Evolutionary conservation across 2,113 vertebrate genomes (phyloP).

Genomic region (Corythaeola cristata): DNA sequence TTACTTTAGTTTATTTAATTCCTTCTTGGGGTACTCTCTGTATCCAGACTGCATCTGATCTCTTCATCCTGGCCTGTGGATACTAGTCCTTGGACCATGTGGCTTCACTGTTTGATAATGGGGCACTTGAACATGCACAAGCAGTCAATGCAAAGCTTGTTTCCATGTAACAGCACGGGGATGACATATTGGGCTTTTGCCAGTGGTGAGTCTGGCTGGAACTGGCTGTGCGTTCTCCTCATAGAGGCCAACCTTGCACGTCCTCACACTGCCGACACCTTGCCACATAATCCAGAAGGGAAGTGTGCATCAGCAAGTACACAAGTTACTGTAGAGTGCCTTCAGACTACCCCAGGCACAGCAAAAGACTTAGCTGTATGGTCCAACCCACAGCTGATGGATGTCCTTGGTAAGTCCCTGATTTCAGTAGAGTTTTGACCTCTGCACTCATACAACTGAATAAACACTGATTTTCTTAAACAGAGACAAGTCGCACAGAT

Average conservation of each 20-base stretch:
- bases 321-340: not conserved
- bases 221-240: not conserved
- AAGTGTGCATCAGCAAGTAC: not conserved
- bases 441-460: not conserved
- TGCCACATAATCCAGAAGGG: not conserved
- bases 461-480: not conserved
- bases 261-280: rapidly evolving
- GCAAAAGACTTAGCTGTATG: rapidly evolving
- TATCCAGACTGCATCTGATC: not conserved
- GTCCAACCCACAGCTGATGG: not conserved
- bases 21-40: not conserved
- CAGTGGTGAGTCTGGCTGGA: rapidly evolving
- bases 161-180: not conserved
- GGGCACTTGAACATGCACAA: rapidly evolving
- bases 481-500: not conserved
- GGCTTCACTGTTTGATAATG: not conserved
- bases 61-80: not conserved
- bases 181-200: not conserved
- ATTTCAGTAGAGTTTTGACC: not conserved
- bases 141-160: not conserved
- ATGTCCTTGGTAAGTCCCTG: not conserved
- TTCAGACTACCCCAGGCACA: not conserved
- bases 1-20: not conserved
- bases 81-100: not conserved
- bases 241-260: not conserved